Percentiles rank a stretch among this genome's conserved stretches.
Evolutionary conservation across 2,888 invertebrate genomes (phyloP).

Genomic region (Gymnoscelis rufifasciata): DNA sequence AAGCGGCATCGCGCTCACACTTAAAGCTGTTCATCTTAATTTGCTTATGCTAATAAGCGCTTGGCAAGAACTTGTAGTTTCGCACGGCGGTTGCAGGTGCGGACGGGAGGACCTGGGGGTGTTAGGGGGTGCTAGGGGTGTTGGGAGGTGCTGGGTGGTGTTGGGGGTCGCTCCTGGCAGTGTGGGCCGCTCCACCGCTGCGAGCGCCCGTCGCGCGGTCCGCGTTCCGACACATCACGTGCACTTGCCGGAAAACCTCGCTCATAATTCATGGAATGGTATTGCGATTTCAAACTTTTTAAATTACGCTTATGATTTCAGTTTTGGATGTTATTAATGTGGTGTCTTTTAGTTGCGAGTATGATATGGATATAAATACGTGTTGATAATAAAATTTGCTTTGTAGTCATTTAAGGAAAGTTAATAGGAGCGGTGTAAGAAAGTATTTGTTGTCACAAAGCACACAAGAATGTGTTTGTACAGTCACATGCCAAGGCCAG

Average conservation of each 20-base stretch:
- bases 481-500: no score
- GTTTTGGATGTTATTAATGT: slow-evolving; percentile 7
- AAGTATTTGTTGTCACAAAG: no score
- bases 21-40: slow-evolving; percentile 51
- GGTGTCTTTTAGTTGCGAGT: slow-evolving; percentile 10
- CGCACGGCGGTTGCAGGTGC: slow-evolving; percentile 49
- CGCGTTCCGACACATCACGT: slow-evolving; percentile 62
- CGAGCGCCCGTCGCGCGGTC: slow-evolving; percentile 49
- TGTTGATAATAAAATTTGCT: no score
- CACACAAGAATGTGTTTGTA: no score
- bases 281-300: slow-evolving; percentile 32
- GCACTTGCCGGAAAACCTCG: slow-evolving; percentile 31
- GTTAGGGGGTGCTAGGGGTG: slow-evolving; percentile 36
- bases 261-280: slow-evolving; percentile 37
- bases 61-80: slow-evolving; percentile 50
- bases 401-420: no score
- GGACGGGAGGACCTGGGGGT: slow-evolving; percentile 39
- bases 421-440: no score
- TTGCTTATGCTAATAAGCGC: slow-evolving; percentile 71
- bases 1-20: slow-evolving; percentile 8
- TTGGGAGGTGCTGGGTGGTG: neutral
- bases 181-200: slow-evolving; percentile 64
- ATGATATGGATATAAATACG: no score
- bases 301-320: neutral
- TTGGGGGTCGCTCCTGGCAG: slow-evolving; percentile 38